Evolutionary conservation across 2,888 invertebrate genomes (phyloP), one percentile per base, ranked within the genome.

Genomic region (Drosophila acutilabella): DNA sequence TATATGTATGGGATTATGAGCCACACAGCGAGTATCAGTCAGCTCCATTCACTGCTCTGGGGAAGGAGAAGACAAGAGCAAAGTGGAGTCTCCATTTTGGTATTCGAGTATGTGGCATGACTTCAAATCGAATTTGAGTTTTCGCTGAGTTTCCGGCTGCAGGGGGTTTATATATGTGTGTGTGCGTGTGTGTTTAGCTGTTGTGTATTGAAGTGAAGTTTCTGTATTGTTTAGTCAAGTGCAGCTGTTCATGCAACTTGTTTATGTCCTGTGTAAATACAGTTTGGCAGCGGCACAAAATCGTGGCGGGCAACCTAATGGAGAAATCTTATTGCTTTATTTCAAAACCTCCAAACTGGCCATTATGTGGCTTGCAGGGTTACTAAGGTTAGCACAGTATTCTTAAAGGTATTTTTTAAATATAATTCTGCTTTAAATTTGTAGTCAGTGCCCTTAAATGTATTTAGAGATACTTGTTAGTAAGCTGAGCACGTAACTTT

Each of bases 191-290:
- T 51, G 53, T 48, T 33, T 73, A 45, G 65, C 36, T 58, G 53
- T 8, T 57, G 47, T 33, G 75, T 58, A 82, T 68, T 73, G 66
- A 59, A 69, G 68, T 64, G 50, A 74, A 89, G 78, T 69, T 89
- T 87, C 69, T 80, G 88, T 72, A 89, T 87, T 83, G 83, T 88
- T 83, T 71, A 83, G 88, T 88, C 88, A 83, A 89, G 89, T 84
- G 88, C 88, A 89, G 85, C 81, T 88, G 88, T 53, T 88, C 66
- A 66, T 73, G 65, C 68, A 81, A 70, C 79, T 87, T 87, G 81
- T 71, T 87, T 87, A 74, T 81, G 88, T 71, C 59, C 78, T 36
- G 64, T n/a, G 51, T 62, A 86, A 88, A 82, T 86, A 71, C 57
- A 72, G 64, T 67, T 82, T 79, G 70, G 59, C 71, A 47, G 64